Percentiles rank a stretch among this genome's conserved stretches.
Conservation (phyloP, 2,797 vertebrate genomes). For the Staurois parvus region DNA sequence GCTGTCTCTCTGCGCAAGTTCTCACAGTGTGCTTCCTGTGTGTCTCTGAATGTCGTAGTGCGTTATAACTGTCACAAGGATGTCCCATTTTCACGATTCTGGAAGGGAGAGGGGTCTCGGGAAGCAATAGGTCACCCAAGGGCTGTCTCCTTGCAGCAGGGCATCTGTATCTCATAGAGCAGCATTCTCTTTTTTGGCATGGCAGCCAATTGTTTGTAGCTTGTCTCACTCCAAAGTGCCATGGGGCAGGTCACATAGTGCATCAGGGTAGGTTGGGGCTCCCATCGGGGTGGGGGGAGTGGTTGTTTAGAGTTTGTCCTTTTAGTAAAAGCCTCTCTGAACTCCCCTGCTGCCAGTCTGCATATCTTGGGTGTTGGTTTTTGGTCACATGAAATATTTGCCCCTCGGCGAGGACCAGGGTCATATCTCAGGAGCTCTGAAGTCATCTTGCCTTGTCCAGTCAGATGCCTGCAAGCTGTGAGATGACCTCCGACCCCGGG, state of each 20-base stretch:
- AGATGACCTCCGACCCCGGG: slow-evolving; percentile 65
- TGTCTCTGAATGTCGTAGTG: slow-evolving; percentile 8
- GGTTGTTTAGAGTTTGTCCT: neutral
- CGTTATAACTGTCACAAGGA: neutral
- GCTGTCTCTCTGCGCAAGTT: neutral
- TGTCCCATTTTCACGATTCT: neutral
- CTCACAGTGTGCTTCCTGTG: slow-evolving; percentile 32
- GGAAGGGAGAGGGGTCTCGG: neutral
- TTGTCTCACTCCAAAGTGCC: neutral
- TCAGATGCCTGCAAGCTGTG: slow-evolving; percentile 21
- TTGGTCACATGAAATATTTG: slow-evolving; percentile 35
- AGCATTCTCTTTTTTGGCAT: slow-evolving; percentile 7
- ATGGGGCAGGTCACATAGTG: neutral
- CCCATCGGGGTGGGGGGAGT: neutral
- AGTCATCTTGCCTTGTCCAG: slow-evolving; percentile 25
- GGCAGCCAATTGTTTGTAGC: neutral
- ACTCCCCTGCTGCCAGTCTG: neutral
- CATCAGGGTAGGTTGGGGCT: neutral
- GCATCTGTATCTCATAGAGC: neutral
- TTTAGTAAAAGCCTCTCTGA: neutral
- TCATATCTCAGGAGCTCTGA: slow-evolving; percentile 13
- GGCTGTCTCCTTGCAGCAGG: slow-evolving; percentile 8
- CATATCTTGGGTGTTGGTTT: neutral
- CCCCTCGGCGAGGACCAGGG: neutral
- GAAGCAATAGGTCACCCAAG: slow-evolving; percentile 1